phyloP scores from a whole-genome alignment of 2,888 invertebrate species.

The Pogonocherus hispidulus region DNA sequence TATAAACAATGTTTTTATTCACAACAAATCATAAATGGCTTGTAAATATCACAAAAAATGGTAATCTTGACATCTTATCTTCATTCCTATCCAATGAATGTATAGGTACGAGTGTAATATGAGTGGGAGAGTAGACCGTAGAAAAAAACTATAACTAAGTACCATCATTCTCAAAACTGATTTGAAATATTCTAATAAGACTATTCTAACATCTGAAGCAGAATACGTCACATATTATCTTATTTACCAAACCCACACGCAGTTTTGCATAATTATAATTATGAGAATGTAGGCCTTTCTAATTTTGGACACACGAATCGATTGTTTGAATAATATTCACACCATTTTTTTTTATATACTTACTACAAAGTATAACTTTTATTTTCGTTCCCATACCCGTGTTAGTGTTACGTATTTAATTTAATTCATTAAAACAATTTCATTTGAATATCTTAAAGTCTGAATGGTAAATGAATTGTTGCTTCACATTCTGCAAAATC shows the following conservation, averaged over 20 bases:
- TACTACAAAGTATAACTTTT: neutral
- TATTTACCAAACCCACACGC: conserved; percentile 15
- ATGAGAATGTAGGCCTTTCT: conserved; percentile 23
- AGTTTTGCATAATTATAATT: conserved; percentile 23
- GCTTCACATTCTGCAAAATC: neutral
- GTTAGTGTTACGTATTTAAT: neutral
- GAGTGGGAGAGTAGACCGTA: too few species aligned
- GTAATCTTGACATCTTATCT: too few species aligned
- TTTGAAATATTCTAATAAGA: neutral
- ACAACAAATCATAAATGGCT: too few species aligned
- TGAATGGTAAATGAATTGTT: conserved; percentile 7
- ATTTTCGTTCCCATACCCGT: conserved; percentile 17
- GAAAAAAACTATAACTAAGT: too few species aligned
- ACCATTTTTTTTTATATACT: neutral
- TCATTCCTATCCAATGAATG: neutral
- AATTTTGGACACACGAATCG: conserved; percentile 24
- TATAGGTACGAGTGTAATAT: too few species aligned
- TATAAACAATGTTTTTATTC: too few species aligned
- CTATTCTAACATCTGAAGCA: neutral
- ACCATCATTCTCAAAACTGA: neutral
- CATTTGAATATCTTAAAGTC: conserved; percentile 6
- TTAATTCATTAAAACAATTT: conserved; percentile 1
- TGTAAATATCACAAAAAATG: too few species aligned
- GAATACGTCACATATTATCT: conserved; percentile 1
- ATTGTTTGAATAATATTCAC: conserved; percentile 20